Conservation (phyloP, 2,797 vertebrate species). For the Lutjanus campechanus region DNA sequence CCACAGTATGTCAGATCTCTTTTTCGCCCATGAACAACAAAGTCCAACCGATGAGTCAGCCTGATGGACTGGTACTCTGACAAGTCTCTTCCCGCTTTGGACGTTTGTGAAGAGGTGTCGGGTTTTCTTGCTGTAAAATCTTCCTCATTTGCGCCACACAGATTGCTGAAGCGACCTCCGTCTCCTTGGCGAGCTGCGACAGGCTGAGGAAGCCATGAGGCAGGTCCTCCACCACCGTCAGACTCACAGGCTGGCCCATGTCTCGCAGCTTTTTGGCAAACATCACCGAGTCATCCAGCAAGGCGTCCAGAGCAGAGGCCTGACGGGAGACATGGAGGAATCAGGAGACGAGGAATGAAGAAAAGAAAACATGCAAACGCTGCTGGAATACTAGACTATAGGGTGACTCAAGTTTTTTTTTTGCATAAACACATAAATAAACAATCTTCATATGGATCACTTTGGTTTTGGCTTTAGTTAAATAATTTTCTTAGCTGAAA, state of each 20-base stretch:
- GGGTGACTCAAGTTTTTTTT: not conserved
- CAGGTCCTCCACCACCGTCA: conserved; percentile 90
- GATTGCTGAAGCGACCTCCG: conserved; percentile 81
- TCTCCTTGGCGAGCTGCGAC: conserved; percentile 87
- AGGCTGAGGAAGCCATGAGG: conserved; percentile 94
- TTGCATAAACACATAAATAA: not conserved
- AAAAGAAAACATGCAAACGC: not conserved
- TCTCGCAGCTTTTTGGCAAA: conserved; percentile 90
- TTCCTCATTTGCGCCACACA: conserved; percentile 86
- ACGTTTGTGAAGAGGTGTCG: conserved; percentile 27
- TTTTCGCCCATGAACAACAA: not conserved
- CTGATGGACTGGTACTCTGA: not conserved
- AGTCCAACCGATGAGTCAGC: conserved; percentile 4
- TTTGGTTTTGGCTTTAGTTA: too few relatives aligned
- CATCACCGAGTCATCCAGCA: conserved; percentile 94
- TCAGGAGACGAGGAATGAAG: not conserved
- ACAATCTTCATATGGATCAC: too few relatives aligned
- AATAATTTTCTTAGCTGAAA: not conserved
- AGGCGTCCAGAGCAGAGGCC: conserved; percentile 91
- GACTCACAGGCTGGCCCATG: conserved; percentile 86
- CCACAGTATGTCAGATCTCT: not conserved
- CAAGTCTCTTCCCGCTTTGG: conserved; percentile 53
- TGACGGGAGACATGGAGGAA: conserved; percentile 49
- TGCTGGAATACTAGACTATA: not conserved
- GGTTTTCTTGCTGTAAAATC: conserved; percentile 73